Conservation (phyloP, 2,888 invertebrate species). For the Apamea anceps region DNA sequence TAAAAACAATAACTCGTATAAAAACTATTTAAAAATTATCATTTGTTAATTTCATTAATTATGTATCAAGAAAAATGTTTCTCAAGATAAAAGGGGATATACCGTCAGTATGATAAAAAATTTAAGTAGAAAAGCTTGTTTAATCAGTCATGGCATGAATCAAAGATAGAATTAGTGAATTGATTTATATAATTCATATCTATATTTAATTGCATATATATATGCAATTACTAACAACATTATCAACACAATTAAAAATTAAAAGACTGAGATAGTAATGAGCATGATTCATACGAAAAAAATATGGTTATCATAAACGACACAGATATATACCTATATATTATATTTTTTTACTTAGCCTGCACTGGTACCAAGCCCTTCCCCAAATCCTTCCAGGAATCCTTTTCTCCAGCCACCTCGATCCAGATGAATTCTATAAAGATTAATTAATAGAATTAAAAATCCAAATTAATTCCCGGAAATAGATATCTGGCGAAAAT, state of each 20-base stretch:
- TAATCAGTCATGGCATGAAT: slow-evolving; percentile 12
- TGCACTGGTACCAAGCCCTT: too few species aligned
- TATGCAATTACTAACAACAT: too few species aligned
- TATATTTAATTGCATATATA: background rate
- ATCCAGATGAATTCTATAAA: too few species aligned
- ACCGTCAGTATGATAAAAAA: slow-evolving; percentile 7
- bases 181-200: background rate
- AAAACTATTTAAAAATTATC: too few species aligned
- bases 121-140: background rate
- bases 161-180: background rate
- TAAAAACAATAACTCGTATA: too few species aligned
- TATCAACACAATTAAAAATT: background rate
- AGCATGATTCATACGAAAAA: slow-evolving; percentile 4
- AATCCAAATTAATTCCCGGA: too few species aligned
- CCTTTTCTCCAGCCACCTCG: too few species aligned
- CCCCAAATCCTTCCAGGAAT: too few species aligned
- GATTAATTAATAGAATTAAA: too few species aligned
- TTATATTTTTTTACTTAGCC: too few species aligned
- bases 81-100: background rate
- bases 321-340: background rate
- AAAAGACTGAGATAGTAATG: slow-evolving; percentile 1
- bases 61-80: background rate
- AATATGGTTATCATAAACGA: background rate
- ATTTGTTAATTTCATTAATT: too few species aligned
- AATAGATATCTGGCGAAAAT: too few species aligned